Base-by-base conservation (phyloP, 2,797 vertebrate species). In the Semotilus atromaculatus region DNA sequence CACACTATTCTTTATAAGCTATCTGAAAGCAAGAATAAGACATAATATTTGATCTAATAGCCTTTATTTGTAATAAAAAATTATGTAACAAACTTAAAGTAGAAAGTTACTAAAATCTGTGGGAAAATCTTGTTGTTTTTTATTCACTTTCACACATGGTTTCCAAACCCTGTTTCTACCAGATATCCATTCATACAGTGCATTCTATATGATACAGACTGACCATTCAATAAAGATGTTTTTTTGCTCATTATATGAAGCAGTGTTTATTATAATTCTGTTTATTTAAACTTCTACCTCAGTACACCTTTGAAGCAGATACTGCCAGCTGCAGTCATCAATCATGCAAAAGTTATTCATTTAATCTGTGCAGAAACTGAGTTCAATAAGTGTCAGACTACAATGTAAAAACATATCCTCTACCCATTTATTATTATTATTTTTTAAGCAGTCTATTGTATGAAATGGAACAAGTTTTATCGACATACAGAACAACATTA, bases 281-380 rank as follows among this genome's bases (percentile, higher is more conserved):
- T 21, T 40, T 21, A 53, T 67, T 26, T 26, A 38, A 51, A 67
- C 11, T 19, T 21, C 7, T 83, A 48, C 45, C 36, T 34, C 45
- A 11, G 31, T n/a, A 40, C 66, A 81, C 66, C 9, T 81, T 31
- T 67, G 43, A 79, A 80, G 53, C 70, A 75, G 38, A 26, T 62
- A 36, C 9, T 13, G 31, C 31, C 81, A 75, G 58, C 21, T 40
- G 60, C 58, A 51, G 16, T 75, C 82, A 53, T 76, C 48, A 77
- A 31, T 16, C 62, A 76, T 81, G 48, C 67, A 13, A 21, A 51
- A 3, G 23, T 9, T 53, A 70, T 55, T 53, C 45, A 48, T 60
- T 79, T 45, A 73, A 82, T 62, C 55, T n/a, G 51, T 11, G 53
- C 26, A 71, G 55, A 77, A 26, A 26, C 14, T 3, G 29, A 68